These are phyloP conservation scores for Notechis scutatus DNA, from an alignment of 2,113 vertebrate species.

Conservation along the genomic window DNA sequence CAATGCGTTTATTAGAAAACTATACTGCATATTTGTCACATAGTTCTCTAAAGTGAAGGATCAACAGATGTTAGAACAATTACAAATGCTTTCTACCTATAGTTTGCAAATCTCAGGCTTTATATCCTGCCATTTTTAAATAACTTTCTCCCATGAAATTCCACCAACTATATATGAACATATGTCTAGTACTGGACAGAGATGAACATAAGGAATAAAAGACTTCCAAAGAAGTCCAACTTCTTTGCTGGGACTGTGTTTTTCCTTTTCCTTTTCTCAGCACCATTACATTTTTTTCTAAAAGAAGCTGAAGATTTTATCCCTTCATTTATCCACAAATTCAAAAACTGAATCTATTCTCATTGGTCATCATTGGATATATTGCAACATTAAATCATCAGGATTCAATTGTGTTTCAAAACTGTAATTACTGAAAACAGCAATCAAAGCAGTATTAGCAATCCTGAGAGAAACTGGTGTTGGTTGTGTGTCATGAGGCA, in stretches of 20 bases:
- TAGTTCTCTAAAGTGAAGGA: background rate
- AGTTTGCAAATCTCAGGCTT: background rate
- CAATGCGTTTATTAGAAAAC: background rate
- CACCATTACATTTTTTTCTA: background rate
- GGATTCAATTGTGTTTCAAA: background rate
- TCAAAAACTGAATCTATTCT: background rate
- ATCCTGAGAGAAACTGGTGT: background rate
- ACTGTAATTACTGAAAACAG: background rate
- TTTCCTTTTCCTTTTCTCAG: background rate
- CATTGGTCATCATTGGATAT: background rate
- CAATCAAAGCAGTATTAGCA: background rate
- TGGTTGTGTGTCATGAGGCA: background rate
- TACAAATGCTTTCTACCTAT: background rate
- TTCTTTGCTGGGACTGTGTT: background rate
- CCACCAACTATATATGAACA: background rate
- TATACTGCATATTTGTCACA: background rate
- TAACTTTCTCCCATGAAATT: background rate
- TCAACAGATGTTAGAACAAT: background rate
- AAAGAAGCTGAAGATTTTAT: background rate
- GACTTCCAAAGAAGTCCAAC: background rate
- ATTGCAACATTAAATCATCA: background rate
- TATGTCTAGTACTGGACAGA: background rate
- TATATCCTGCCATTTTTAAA: background rate
- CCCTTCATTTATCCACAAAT: background rate
- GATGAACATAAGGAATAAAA: background rate